Evolutionary conservation across 2,797 vertebrate species (phyloP), one percentile per base, ranked within the genome.

Genomic region (Rallus crepitans): DNA sequence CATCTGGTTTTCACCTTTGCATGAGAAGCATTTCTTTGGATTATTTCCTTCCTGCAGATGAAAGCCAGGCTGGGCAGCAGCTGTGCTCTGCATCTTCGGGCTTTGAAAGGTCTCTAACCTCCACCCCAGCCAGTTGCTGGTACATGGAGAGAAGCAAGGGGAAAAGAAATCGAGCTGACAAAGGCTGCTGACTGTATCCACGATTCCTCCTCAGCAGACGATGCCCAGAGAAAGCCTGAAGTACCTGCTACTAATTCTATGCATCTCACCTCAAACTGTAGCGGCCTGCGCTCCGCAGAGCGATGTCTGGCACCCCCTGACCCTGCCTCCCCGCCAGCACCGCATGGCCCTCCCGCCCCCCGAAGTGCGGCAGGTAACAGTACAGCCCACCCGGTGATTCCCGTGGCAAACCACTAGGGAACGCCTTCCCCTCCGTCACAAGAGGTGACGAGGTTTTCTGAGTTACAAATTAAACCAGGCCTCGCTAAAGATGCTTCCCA

Each of bases 311-410:
- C 53, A 39, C 6, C 31, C 56, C 57, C 15, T 17, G 4, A 59
- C 6, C 30, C 27, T 6, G 45, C n/a, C 59, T 19, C 53, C n/a
- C 19, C 6, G 3, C 25, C 23, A 12, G 28, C 25, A 4, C 47
- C 4, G 10, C 37, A 2, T 1, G 14, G 33, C 23, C 27, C 5
- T 4, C 18, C 30, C 15, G 1, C 17, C 55, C 81, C 39, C 4
- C 6, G 11, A 42, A 21, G 4, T 5, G 3, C 25, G 3, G 45
- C 7, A 2, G 16, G 50, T 25, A 14, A 7, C 8, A 20, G 11
- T 2, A 3, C 63, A 18, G 4, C 14, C 8, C 6, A 3, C 21
- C 1, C 7, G 35, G 12, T 9, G 7, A 25, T 3, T 5, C 6
- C 16, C 3, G 15, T 1, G 23, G 57, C 31, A 20, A 45, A 15